Base-by-base conservation (phyloP, 2,888 invertebrate genomes). In the Chloroclysta siterata region DNA sequence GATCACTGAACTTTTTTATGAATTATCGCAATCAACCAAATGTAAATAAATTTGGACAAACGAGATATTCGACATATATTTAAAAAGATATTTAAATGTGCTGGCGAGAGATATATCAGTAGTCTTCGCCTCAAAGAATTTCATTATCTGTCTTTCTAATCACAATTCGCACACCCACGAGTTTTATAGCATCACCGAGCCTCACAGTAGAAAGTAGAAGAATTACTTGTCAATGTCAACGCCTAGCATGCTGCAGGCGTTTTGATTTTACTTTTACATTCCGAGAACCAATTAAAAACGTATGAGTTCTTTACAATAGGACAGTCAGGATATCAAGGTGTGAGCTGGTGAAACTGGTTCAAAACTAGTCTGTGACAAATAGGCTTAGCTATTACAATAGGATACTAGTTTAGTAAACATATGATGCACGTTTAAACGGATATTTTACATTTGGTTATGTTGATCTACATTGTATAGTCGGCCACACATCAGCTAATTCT, bases 251-350 rank as follows among this genome's bases (percentile, higher is more conserved):
- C 46, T 46, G 10, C 8, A 46, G 46, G 46, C 46, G 46, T 10
- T 46, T 46, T 17, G 46, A 17, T 17, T 17, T 46, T 17, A 17
- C 46, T 46, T 46, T 46, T 46, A 46, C 46, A 46, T 46, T 46
- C 17, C 17, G 8, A 17, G 17, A 46, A 46, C 17, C 4, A 46
- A 44, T 44, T 15, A 14, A 44, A 15, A 44, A 44, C 11, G 6
- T 17, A 46, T 11, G 46, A 46, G 10, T 46, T 46, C 46, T 17
- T 17, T 46, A 46, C 46, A 44, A 44, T 44, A 36, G 36, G 11
- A 46, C 46, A 17, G 17, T 11, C 11, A 10, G 10, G 17, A 44
- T 44, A 14, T 44, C 8, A 15, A 46, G 17, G 46, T 44, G 44
- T 14, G n/a, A 44, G 44, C 44, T 44, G 44, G 8, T 44, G 8